A percentile compares a stretch with the other conserved stretches of the same genome.
phyloP scores from a whole-genome alignment of 1,140 invertebrate genomes.

The Drosophila fuyamai region DNA sequence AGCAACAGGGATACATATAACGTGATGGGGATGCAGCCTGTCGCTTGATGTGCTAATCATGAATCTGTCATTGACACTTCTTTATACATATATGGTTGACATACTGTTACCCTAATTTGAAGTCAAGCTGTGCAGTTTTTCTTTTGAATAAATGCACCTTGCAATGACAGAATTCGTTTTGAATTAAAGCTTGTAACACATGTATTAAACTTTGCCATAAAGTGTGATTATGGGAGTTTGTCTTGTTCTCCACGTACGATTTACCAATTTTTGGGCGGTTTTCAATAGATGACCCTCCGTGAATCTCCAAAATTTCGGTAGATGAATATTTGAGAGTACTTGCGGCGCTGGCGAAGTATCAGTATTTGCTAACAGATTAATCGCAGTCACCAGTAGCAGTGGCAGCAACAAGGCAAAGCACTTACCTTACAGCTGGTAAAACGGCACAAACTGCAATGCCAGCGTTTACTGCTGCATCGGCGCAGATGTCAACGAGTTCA shows the following conservation, averaged over 20 bases:
- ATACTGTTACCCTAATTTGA: constrained; percentile 29
- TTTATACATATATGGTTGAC: neutral
- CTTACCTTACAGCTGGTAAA: constrained; percentile 32
- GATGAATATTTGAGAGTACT: too few relatives aligned
- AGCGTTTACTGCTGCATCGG: constrained; percentile 24
- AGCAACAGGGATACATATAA: neutral
- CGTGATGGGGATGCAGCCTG: neutral
- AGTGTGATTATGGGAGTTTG: neutral
- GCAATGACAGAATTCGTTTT: constrained; percentile 8
- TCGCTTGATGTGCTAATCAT: neutral
- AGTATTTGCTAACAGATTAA: constrained; percentile 5
- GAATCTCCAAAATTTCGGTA: neutral
- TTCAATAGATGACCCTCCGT: neutral
- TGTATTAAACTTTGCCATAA: neutral
- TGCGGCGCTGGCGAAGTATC: neutral
- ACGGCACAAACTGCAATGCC: constrained; percentile 18
- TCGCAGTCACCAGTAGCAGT: constrained; percentile 8
- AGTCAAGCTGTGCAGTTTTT: constrained; percentile 27
- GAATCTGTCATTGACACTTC: constrained; percentile 20
- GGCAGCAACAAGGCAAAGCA: constrained; percentile 50
- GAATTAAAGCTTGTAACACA: too few relatives aligned
- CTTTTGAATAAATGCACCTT: constrained; percentile 14
- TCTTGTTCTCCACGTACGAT: constrained; percentile 10
- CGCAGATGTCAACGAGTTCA: constrained; percentile 42
- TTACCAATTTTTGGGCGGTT: constrained; percentile 3